Evolutionary conservation across 2,113 vertebrate genomes (phyloP), one percentile per base, ranked within the genome.

Genomic region (Boulengeromyrus knoepffleri): DNA sequence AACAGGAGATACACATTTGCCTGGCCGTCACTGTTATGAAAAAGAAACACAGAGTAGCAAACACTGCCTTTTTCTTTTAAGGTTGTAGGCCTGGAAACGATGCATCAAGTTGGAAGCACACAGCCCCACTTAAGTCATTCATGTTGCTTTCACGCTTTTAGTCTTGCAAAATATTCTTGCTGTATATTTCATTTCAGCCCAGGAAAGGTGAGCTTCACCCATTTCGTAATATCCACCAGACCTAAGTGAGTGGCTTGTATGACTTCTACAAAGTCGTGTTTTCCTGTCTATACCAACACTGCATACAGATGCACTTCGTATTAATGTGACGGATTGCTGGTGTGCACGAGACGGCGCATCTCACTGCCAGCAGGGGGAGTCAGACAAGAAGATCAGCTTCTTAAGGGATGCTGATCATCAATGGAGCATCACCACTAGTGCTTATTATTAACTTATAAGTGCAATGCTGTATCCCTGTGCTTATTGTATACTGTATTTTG

Each of bases 361-460:
- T 80, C 83, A 85, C 83, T 85, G 83, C 83, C 83, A 85, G 83
- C 83, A 85, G 45, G 24, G 83, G 42, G 39, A 85, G 45, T 85
- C 74, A n/a, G 45, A 85, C 21, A 45, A 83, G 77, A 83, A 6
- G 36, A 47, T 85, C 42, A 47, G 83, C 21, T 45, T 47, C 19
- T 45, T 46, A 85, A 85, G 39, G 45, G 83, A 47, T n/a, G 39
- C 83, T 46, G 39, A 85, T 85, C 36, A 47, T 85, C 24, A 46
- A 85, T 39, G 36, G 42, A 84, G 42, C 39, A 45, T 84, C 19
- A 84, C 39, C 39, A 45, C 83, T 45, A 31, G 46, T 87, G 85
- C 46, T 85, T 85, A 85, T 85, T 85, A n/a, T 46, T 85, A 49
- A 85, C 83, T 49, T 85, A n/a, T 50, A 87, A 87, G 85, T 87